These are phyloP conservation scores for Hemibagrus wyckioides DNA, from an alignment of 2,113 vertebrate genomes.

Conservation along the genomic window DNA sequence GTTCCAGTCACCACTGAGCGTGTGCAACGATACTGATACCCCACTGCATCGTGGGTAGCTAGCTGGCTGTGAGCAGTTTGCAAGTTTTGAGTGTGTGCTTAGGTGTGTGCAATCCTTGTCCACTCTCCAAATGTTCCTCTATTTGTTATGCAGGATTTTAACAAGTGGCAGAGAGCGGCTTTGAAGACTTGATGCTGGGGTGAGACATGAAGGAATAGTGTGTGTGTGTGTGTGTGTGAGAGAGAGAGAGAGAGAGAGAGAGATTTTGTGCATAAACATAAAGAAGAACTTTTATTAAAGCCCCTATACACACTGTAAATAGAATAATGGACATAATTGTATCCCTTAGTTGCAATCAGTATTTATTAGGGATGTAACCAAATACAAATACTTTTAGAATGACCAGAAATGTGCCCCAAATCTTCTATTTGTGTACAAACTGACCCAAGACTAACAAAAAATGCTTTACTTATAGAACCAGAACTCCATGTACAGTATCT, in stretches of 20 bases:
- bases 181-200: conserved; percentile 23
- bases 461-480: neutral
- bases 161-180: conserved; percentile 6
- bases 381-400: neutral
- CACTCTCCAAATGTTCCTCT: conserved; percentile 34
- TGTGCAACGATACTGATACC: conserved; percentile 63
- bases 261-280: conserved; percentile 7
- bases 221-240: conserved; percentile 10
- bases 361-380: neutral
- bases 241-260: neutral
- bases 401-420: neutral
- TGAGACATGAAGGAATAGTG: conserved; percentile 5
- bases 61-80: conserved; percentile 49
- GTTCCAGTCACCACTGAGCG: conserved; percentile 55
- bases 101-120: conserved; percentile 24
- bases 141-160: conserved; percentile 45
- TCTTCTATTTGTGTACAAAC: neutral
- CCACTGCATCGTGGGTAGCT: conserved; percentile 60
- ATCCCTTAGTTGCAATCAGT: neutral
- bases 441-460: neutral
- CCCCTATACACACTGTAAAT: neutral
- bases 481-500: neutral
- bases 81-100: conserved; percentile 18
- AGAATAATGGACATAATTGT: neutral
- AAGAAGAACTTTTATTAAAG: neutral